A percentile compares a stretch with the other conserved stretches of the same genome.
Conservation (phyloP, 2,113 vertebrate species). For the Typhlomys cinereus region DNA sequence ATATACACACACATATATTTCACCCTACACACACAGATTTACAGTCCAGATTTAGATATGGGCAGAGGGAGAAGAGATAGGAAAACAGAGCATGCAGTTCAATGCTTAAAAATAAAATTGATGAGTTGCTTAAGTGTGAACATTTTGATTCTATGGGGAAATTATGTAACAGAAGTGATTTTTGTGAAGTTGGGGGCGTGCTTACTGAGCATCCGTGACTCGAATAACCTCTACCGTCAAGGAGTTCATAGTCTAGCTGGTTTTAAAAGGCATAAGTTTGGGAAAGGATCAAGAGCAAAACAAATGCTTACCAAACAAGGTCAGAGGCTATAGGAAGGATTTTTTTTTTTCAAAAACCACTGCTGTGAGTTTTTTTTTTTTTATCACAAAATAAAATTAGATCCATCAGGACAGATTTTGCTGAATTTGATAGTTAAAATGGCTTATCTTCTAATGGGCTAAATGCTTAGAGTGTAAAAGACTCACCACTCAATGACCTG, state of each 20-base stretch:
- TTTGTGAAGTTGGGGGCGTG: neutral
- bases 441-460: neutral
- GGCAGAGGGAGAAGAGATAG: neutral
- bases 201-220: neutral
- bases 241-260: neutral
- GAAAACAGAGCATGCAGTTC: constrained; percentile 29
- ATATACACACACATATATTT: too few species aligned
- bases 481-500: too few species aligned
- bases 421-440: neutral
- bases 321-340: neutral
- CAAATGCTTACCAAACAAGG: neutral
- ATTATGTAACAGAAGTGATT: constrained; percentile 24
- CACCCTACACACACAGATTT: neutral
- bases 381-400: neutral
- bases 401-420: neutral
- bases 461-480: too few species aligned
- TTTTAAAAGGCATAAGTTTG: neutral
- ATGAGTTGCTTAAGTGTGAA: neutral
- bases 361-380: neutral
- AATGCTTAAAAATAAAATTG: constrained; percentile 34
- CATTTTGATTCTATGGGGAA: constrained; percentile 39
- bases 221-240: neutral
- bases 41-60: constrained; percentile 4
- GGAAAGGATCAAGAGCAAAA: neutral
- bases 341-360: neutral